Evolutionary conservation across 2,797 vertebrate genomes (phyloP).

Genomic region (Halcyon smyrnensis): DNA sequence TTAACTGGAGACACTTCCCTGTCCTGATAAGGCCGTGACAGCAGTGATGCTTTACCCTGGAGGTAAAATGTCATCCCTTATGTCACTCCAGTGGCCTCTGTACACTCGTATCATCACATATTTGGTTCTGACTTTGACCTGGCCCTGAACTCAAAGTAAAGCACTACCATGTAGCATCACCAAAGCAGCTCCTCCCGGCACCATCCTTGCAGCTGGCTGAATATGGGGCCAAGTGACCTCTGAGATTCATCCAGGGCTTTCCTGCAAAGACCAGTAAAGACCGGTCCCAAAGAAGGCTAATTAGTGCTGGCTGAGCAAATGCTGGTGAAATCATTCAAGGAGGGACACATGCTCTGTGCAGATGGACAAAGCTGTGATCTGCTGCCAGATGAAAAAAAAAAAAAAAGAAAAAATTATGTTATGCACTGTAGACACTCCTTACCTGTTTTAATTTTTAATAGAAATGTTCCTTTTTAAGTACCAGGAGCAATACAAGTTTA

Average conservation of each 20-base stretch:
- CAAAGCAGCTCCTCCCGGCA: background rate
- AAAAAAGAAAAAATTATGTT: background rate
- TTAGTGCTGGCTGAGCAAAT: background rate
- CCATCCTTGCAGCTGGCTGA: background rate
- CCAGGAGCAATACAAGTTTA: slow-evolving; percentile 10
- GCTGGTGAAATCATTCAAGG: background rate
- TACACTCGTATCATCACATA: rapidly evolving
- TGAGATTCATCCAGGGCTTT: background rate
- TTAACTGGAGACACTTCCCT: background rate
- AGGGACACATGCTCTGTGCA: background rate
- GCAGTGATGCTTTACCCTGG: background rate
- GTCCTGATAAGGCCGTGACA: background rate
- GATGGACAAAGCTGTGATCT: background rate
- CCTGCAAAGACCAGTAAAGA: background rate
- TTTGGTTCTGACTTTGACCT: background rate
- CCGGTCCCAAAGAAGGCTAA: background rate
- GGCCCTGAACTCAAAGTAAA: background rate
- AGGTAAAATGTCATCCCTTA: background rate
- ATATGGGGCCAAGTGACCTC: background rate
- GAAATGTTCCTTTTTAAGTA: slow-evolving; percentile 22
- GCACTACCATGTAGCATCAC: rapidly evolving
- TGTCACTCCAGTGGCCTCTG: rapidly evolving
- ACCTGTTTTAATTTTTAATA: slow-evolving; percentile 66
- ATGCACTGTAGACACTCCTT: background rate
- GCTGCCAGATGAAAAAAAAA: background rate